Evolutionary conservation across 2,888 invertebrate genomes (phyloP).

Genomic region (Trisateles emortualis): DNA sequence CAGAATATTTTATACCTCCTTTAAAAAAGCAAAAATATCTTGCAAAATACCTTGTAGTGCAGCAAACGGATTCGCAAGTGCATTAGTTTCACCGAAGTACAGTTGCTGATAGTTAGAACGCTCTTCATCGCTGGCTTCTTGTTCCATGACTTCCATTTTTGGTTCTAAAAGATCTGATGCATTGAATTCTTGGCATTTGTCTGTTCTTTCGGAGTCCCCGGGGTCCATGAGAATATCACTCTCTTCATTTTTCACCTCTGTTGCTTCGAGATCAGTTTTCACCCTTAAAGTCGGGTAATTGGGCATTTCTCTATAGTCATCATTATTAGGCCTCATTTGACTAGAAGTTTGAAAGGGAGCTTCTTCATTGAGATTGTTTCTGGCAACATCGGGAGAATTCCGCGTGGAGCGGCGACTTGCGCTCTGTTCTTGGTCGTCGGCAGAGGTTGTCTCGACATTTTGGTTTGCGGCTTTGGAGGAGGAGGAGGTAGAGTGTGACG

Average conservation of each 20-base stretch:
- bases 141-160: slow-evolving; percentile 91
- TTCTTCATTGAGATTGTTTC: slow-evolving; percentile 86
- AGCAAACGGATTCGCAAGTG: slow-evolving; percentile 83
- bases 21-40: slow-evolving; percentile 4
- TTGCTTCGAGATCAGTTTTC: slow-evolving; percentile 86
- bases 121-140: slow-evolving; percentile 90
- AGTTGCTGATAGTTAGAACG: slow-evolving; percentile 77
- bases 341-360: slow-evolving; percentile 86
- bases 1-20: slow-evolving; percentile 6
- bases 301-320: slow-evolving; percentile 84
- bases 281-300: slow-evolving; percentile 83
- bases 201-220: slow-evolving; percentile 75
- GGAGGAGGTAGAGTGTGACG: slow-evolving; percentile 84
- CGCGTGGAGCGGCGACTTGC: slow-evolving; percentile 79
- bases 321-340: slow-evolving; percentile 87
- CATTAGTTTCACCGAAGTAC: slow-evolving; percentile 78
- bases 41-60: slow-evolving; percentile 72
- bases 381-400: slow-evolving; percentile 86
- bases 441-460: slow-evolving; percentile 81
- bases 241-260: slow-evolving; percentile 83
- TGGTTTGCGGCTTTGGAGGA: slow-evolving; percentile 87
- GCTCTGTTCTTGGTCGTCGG: slow-evolving; percentile 80
- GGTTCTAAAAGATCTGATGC: slow-evolving; percentile 87
- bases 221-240: slow-evolving; percentile 81
- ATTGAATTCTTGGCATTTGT: slow-evolving; percentile 79